Percentiles rank a stretch among this genome's conserved stretches.
Conservation (phyloP, 2,113 vertebrate genomes). For the Tachycineta bicolor region DNA sequence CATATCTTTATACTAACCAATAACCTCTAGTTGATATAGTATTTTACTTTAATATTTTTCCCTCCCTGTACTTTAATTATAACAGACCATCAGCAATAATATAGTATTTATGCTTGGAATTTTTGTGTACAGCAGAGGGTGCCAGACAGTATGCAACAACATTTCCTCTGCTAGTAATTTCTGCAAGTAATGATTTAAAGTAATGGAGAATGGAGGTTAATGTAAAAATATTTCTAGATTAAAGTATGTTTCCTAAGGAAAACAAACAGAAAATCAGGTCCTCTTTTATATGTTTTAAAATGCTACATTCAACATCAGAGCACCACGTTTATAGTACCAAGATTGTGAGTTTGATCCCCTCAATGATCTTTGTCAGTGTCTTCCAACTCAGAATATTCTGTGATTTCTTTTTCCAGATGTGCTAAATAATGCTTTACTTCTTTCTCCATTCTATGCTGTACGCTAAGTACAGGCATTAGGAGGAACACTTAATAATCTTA, state of each 20-base stretch:
- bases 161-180: not conserved
- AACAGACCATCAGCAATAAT: not conserved
- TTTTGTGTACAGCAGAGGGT: constrained; percentile 14
- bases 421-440: not conserved
- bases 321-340: not conserved
- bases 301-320: not conserved
- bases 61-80: not conserved
- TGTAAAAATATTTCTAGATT: not conserved
- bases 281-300: not conserved
- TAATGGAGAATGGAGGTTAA: not conserved
- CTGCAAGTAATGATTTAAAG: not conserved
- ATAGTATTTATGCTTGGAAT: not conserved
- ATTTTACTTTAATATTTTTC: not conserved
- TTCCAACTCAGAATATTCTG: not conserved
- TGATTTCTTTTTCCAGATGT: not conserved
- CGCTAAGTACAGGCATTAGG: not conserved
- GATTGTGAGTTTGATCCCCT: not conserved
- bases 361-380: not conserved
- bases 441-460: not conserved
- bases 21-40: not conserved
- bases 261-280: not conserved
- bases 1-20: not conserved
- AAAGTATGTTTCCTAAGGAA: not conserved
- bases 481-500: not conserved
- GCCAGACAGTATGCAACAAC: not conserved